Conservation (phyloP, 1,140 invertebrate species). For the Neodiprion lecontei region DNA sequence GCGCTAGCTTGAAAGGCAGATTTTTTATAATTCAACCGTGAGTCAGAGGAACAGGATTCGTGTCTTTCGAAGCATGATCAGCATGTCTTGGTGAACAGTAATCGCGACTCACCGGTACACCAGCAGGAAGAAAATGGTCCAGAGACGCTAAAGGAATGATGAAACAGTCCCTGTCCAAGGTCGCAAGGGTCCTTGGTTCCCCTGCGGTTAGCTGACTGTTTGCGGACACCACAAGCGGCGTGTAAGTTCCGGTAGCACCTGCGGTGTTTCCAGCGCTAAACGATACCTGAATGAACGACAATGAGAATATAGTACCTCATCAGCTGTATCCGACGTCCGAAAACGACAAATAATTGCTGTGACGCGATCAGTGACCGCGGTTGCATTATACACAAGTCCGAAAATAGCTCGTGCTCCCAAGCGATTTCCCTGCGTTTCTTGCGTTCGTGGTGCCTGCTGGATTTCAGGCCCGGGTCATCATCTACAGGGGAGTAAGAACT, state of each 20-base stretch:
- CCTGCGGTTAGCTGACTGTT: slow-evolving; percentile 59
- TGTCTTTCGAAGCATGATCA: background rate
- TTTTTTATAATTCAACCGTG: background rate
- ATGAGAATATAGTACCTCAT: background rate
- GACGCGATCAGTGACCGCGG: slow-evolving; percentile 1
- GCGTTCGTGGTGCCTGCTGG: background rate
- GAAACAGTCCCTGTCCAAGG: slow-evolving; percentile 84
- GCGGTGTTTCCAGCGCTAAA: slow-evolving; percentile 47
- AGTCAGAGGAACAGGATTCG: background rate
- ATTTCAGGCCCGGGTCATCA: background rate
- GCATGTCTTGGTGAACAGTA: slow-evolving; percentile 14
- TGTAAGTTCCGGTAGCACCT: slow-evolving; percentile 48
- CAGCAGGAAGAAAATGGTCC: slow-evolving; percentile 84
- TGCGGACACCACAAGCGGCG: slow-evolving; percentile 55
- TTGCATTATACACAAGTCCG: slow-evolving; percentile 19
- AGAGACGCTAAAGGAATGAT: slow-evolving; percentile 87
- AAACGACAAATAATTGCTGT: slow-evolving; percentile 17
- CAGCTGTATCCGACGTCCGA: background rate
- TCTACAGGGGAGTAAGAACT: background rate
- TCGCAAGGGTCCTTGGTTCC: slow-evolving; percentile 76
- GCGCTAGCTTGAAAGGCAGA: slow-evolving; percentile 42
- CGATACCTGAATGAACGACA: slow-evolving; percentile 42
- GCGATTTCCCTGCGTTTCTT: background rate
- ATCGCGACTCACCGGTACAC: slow-evolving; percentile 75
- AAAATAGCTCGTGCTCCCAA: background rate